These are phyloP conservation scores for Mus pahari DNA, from an alignment of 2,113 vertebrate species.

Conservation along the genomic window DNA sequence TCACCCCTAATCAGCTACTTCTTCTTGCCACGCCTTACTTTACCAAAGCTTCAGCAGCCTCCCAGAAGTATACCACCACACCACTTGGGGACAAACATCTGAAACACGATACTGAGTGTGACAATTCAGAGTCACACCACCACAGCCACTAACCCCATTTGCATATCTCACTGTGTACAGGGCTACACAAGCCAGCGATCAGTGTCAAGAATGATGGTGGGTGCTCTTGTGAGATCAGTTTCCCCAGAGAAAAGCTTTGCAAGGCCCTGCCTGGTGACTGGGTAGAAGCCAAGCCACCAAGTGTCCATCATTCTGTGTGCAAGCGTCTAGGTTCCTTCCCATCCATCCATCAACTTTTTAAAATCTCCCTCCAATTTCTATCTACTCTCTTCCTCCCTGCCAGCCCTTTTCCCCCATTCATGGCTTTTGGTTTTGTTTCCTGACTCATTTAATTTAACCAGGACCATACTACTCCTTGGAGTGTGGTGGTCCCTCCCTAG, in stretches of 20 bases:
- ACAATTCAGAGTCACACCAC: background rate
- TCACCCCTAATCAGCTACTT: background rate
- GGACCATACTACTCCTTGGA: background rate
- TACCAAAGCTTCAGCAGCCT: background rate
- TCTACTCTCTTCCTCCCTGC: background rate
- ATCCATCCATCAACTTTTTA: background rate
- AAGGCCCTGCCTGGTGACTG: background rate
- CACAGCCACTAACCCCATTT: background rate
- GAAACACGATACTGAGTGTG: background rate
- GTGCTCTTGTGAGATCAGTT: background rate
- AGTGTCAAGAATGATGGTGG: background rate
- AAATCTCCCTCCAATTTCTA: background rate
- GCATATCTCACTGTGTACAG: background rate
- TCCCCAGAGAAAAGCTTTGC: background rate
- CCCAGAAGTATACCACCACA: background rate
- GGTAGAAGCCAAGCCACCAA: no score
- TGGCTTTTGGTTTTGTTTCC: background rate
- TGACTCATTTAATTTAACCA: background rate
- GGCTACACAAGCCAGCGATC: background rate
- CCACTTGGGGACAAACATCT: background rate
- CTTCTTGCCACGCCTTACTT: background rate
- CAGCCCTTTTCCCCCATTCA: background rate
- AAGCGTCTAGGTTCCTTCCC: background rate
- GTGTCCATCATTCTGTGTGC: background rate
- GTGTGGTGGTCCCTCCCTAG: background rate